Conservation (phyloP, 1,140 invertebrate genomes). For the Zaprionus lachaisei region DNA sequence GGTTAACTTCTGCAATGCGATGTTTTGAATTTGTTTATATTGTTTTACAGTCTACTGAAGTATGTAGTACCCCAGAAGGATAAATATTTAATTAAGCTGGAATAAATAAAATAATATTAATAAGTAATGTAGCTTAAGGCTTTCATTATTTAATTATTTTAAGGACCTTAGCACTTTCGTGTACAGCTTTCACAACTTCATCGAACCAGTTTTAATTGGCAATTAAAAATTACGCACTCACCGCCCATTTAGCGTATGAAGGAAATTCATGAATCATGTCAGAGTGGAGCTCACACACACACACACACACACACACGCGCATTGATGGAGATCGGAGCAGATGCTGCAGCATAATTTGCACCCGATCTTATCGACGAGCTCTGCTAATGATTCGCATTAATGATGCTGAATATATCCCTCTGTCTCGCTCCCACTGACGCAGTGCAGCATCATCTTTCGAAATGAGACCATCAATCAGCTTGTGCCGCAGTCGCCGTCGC, state of each 20-base stretch:
- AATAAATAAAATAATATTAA: not conserved
- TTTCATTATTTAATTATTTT: slow-evolving; percentile 8
- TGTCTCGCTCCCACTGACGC: slow-evolving; percentile 8
- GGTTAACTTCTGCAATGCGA: no score
- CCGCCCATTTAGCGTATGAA: slow-evolving; percentile 49
- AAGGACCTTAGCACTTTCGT: slow-evolving; percentile 8
- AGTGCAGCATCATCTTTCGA: slow-evolving; percentile 56
- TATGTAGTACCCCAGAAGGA: no score
- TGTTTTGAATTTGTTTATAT: no score
- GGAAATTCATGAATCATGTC: slow-evolving; percentile 53
- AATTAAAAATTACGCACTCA: slow-evolving; percentile 76
- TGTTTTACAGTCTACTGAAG: no score
- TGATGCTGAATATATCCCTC: slow-evolving; percentile 62
- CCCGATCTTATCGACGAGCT: slow-evolving; percentile 77
- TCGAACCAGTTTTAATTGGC: slow-evolving; percentile 70
- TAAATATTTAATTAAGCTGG: not conserved
- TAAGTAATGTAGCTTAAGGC: not conserved
- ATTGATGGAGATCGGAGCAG: not conserved
- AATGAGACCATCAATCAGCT: slow-evolving; percentile 78
- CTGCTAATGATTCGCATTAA: slow-evolving; percentile 81
- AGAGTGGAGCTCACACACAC: not conserved
- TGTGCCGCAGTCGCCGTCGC: slow-evolving; percentile 24
- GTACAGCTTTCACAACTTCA: slow-evolving; percentile 62
- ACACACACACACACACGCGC: not conserved
- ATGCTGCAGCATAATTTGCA: slow-evolving; percentile 68